Percentiles rank a stretch among this genome's conserved stretches.
phyloP scores from a whole-genome alignment of 2,113 vertebrate species.

The Myiopsitta monachus region DNA sequence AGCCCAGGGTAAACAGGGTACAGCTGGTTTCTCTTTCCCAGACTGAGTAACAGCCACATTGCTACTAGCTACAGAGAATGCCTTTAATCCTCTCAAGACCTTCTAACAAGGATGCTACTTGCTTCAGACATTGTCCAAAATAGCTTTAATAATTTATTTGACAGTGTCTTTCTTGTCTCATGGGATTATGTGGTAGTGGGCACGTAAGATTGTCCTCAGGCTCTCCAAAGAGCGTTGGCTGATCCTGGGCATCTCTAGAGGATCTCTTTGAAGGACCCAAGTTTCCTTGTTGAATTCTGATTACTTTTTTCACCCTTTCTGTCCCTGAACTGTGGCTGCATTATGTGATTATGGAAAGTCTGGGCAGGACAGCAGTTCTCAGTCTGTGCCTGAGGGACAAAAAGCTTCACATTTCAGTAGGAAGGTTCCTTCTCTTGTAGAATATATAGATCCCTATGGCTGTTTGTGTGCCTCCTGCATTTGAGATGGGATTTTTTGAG shows the following conservation, averaged over 20 bases:
- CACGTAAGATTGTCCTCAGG: background rate
- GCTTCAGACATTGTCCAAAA: background rate
- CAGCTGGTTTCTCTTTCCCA: background rate
- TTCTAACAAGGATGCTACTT: conserved; percentile 43
- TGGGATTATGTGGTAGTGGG: background rate
- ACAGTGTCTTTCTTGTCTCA: background rate
- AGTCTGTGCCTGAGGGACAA: background rate
- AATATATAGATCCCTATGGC: background rate
- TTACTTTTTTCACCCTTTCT: background rate
- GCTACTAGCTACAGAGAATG: background rate
- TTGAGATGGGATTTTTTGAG: background rate
- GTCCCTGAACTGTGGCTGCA: background rate
- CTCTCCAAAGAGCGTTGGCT: background rate
- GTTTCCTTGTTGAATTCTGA: background rate
- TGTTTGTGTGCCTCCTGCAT: background rate
- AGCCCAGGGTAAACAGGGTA: background rate
- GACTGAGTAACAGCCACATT: background rate
- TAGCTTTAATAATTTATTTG: conserved; percentile 31
- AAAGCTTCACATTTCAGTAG: background rate
- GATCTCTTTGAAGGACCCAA: background rate
- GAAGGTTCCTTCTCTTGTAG: background rate
- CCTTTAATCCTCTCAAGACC: conserved; percentile 51
- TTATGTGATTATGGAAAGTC: background rate
- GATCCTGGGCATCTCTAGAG: background rate
- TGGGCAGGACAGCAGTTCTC: background rate